Conservation (phyloP, 2,888 invertebrate species). For the Polietes domitor region DNA sequence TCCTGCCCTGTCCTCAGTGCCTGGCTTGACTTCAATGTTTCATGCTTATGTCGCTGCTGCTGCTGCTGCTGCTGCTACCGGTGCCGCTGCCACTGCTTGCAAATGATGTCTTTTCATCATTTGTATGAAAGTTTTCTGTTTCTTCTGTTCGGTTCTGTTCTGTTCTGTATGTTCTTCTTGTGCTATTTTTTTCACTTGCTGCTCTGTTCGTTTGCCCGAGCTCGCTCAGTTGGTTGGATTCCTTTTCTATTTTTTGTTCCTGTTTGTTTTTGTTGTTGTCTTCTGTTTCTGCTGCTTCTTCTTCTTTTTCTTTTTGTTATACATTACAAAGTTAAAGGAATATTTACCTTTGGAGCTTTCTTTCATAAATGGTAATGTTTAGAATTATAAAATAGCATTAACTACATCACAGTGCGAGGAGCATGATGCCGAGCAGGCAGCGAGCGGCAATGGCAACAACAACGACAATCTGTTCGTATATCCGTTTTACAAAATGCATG, state of each 20-base stretch:
- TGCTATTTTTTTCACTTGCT: no score
- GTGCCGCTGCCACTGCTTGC: conserved; percentile 40
- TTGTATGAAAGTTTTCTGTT: conserved; percentile 32
- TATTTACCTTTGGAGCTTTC: conserved; percentile 65
- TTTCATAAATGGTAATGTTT: conserved; percentile 63
- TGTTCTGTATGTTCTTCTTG: no score
- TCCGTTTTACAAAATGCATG: conserved; percentile 1
- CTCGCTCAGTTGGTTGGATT: not conserved
- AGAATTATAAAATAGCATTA: conserved; percentile 66
- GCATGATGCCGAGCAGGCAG: conserved; percentile 32
- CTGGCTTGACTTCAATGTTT: not conserved
- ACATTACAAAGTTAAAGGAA: conserved; percentile 60
- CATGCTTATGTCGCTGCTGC: not conserved
- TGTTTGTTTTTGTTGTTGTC: conserved; percentile 36
- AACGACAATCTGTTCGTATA: not conserved
- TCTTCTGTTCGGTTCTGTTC: not conserved
- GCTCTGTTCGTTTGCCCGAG: not conserved
- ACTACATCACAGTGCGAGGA: conserved; percentile 35
- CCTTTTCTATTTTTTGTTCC: not conserved
- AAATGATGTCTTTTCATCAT: conserved; percentile 65
- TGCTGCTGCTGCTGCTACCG: no score
- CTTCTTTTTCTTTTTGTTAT: conserved; percentile 24
- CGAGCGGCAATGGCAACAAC: not conserved
- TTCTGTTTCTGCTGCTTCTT: conserved; percentile 4
- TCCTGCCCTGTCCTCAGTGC: conserved; percentile 12